These are phyloP conservation scores for Montipora capricornis DNA, from an alignment of 64 coral and sea anemone genomes.

Conservation along the genomic window DNA sequence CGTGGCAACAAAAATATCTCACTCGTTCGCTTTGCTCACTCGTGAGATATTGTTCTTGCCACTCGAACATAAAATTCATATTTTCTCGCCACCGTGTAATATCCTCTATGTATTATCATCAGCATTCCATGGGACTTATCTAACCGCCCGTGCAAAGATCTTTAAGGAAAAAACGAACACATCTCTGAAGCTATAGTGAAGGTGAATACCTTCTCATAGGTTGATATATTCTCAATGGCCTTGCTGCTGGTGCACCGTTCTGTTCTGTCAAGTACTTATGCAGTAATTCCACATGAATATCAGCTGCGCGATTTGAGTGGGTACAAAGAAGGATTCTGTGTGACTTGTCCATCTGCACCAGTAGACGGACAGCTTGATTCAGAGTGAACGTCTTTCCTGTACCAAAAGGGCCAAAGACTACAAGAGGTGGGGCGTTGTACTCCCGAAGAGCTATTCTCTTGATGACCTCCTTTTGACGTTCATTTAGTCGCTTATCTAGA, in stretches of 20 bases:
- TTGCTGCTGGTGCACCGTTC: slow-evolving; percentile 44
- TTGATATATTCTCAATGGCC: slow-evolving; percentile 70
- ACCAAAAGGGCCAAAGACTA: slow-evolving; percentile 95
- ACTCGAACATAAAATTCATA: too few species aligned
- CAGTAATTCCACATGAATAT: slow-evolving; percentile 88
- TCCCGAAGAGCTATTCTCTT: slow-evolving; percentile 44
- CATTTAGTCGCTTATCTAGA: slow-evolving; percentile 74
- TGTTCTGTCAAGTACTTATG: slow-evolving; percentile 35
- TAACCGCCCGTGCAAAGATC: too few species aligned
- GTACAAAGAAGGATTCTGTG: slow-evolving; percentile 85
- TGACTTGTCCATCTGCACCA: slow-evolving; percentile 46
- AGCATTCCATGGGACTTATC: too few species aligned
- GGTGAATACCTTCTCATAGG: slow-evolving; percentile 36
- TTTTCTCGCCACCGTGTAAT: too few species aligned
- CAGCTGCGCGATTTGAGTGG: slow-evolving; percentile 87
- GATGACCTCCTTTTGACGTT: slow-evolving; percentile 70
- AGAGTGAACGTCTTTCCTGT: slow-evolving; percentile 92
- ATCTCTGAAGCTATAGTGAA: too few species aligned
- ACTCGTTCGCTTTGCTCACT: too few species aligned
- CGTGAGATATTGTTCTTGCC: too few species aligned
- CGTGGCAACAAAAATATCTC: too few species aligned
- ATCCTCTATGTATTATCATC: too few species aligned
- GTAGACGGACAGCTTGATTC: slow-evolving; percentile 79
- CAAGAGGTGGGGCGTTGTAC: slow-evolving; percentile 64
- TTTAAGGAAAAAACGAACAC: too few species aligned